phyloP scores from a whole-genome alignment of 2,113 vertebrate genomes.

The Xyrauchen texanus region DNA sequence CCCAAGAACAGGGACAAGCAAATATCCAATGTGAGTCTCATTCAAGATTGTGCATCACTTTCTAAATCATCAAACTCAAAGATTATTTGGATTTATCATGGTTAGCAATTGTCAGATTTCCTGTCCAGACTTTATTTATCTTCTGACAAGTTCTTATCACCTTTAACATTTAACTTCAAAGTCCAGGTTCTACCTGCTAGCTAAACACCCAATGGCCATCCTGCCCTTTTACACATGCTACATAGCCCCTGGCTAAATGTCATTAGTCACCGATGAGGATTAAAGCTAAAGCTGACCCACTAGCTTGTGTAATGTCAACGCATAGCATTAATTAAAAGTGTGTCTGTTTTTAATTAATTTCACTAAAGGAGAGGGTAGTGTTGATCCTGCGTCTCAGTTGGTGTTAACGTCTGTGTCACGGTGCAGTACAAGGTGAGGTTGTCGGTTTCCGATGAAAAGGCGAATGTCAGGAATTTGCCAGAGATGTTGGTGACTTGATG shows the following conservation, averaged over 20 bases:
- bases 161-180: slow-evolving; percentile 31
- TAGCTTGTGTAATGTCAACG: slow-evolving; percentile 29
- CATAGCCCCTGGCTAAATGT: slow-evolving; percentile 26
- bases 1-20: too few species aligned
- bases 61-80: slow-evolving; percentile 26
- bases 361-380: slow-evolving; percentile 13
- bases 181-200: slow-evolving; percentile 28
- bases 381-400: background rate
- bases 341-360: slow-evolving; percentile 47
- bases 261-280: slow-evolving; percentile 6
- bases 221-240: slow-evolving; percentile 30
- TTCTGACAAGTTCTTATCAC: slow-evolving; percentile 14
- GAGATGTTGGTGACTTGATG: background rate
- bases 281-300: background rate
- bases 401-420: background rate
- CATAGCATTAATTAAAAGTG: slow-evolving; percentile 37
- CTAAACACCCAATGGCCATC: slow-evolving; percentile 13
- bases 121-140: slow-evolving; percentile 6
- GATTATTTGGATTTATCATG: slow-evolving; percentile 27
- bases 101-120: slow-evolving; percentile 1
- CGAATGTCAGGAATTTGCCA: background rate
- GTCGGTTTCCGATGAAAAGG: background rate
- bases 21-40: background rate
- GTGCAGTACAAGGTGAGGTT: background rate
- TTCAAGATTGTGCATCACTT: slow-evolving; percentile 18